Evolutionary conservation across 2,888 invertebrate genomes (phyloP).

Genomic region (Cylloceria caligata): DNA sequence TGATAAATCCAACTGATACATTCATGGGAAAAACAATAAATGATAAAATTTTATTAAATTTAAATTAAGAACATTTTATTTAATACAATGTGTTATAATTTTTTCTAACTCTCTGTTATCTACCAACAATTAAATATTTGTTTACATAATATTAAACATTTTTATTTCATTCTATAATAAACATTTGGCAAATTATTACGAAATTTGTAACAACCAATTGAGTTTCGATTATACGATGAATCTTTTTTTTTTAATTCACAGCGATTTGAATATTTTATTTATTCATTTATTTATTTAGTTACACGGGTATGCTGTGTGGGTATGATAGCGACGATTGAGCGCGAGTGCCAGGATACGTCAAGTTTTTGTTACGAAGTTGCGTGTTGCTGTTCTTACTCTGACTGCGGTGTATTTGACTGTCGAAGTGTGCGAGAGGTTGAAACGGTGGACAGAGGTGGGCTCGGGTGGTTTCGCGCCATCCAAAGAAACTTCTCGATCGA

Average conservation of each 20-base stretch:
- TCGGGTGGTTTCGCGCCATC: conserved; percentile 59
- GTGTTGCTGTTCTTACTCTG: conserved; percentile 11
- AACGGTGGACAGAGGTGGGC: conserved; percentile 38
- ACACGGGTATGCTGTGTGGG: conserved; percentile 33
- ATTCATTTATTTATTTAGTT: background rate
- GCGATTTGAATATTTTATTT: conserved; percentile 12
- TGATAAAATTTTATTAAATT: background rate
- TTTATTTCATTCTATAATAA: conserved; percentile 13
- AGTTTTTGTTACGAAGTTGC: conserved; percentile 41
- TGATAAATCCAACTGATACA: conserved; percentile 26
- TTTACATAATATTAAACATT: background rate
- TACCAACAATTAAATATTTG: background rate
- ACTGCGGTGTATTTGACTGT: conserved; percentile 36
- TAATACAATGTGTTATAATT: background rate
- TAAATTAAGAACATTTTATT: background rate
- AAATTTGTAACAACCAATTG: background rate
- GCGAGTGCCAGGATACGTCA: conserved; percentile 57
- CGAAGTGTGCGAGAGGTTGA: conserved; percentile 45
- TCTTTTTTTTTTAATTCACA: background rate
- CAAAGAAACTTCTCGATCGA: conserved; percentile 51
- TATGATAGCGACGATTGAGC: conserved; percentile 56
- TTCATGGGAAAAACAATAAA: background rate
- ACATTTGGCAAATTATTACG: conserved; percentile 9
- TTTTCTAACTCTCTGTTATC: background rate
- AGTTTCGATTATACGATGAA: conserved; percentile 4